Percentiles rank a stretch among this genome's conserved stretches.
phyloP scores from a whole-genome alignment of 2,888 invertebrate genomes.

The Ichneumoninae sp. region DNA sequence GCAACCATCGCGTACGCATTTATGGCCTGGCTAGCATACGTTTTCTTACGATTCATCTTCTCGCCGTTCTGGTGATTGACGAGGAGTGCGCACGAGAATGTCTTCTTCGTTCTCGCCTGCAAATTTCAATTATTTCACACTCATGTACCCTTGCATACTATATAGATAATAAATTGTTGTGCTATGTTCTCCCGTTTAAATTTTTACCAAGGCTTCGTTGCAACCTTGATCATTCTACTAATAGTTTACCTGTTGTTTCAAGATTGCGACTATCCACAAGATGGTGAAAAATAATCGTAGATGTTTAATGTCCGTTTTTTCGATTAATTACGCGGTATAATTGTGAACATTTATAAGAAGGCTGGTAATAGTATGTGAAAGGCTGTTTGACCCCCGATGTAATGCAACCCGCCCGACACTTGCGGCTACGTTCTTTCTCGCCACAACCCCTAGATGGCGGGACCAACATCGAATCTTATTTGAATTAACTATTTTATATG shows the following conservation, averaged over 20 bases:
- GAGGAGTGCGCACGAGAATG: slow-evolving; percentile 28
- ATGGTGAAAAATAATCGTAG: background rate
- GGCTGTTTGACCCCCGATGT: slow-evolving; percentile 20
- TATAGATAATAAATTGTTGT: slow-evolving; percentile 55
- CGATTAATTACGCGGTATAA: background rate
- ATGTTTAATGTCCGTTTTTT: background rate
- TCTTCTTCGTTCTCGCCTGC: slow-evolving; percentile 6
- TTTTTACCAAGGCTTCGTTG: slow-evolving; percentile 17
- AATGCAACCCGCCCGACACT: slow-evolving; percentile 29
- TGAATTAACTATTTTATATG: background rate
- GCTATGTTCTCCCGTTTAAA: slow-evolving; percentile 26
- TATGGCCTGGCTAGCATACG: slow-evolving; percentile 66
- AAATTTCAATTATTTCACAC: slow-evolving; percentile 19
- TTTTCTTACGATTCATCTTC: slow-evolving; percentile 47
- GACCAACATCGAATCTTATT: slow-evolving; percentile 12
- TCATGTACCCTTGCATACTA: slow-evolving; percentile 18
- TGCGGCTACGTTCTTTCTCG: slow-evolving; percentile 29
- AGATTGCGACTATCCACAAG: background rate
- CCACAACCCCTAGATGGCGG: slow-evolving; percentile 29
- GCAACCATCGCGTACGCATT: slow-evolving; percentile 62
- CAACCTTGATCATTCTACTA: slow-evolving; percentile 6
- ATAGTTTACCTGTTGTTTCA: background rate
- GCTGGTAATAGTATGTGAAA: slow-evolving; percentile 7
- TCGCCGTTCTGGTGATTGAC: slow-evolving; percentile 49
- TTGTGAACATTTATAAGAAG: background rate